These are phyloP conservation scores for Colistium nudipinnis DNA, from an alignment of 2,113 vertebrate species.

Conservation along the genomic window DNA sequence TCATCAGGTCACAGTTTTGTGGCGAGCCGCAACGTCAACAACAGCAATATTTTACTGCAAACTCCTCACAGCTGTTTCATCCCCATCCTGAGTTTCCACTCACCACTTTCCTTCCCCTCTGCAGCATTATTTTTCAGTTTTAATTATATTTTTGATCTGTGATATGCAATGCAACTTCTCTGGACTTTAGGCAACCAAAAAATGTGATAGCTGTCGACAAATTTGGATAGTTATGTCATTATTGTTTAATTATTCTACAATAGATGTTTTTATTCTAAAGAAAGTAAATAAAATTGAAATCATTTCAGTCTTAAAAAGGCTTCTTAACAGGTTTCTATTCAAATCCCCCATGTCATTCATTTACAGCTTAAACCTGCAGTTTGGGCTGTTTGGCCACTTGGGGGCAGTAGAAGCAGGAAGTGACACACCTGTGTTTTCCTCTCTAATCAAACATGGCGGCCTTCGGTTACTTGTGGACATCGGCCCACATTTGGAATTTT, in stretches of 20 bases:
- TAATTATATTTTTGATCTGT: no score
- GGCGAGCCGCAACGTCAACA: neutral
- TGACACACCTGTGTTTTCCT: neutral
- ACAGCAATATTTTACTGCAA: neutral
- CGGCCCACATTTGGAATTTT: no score
- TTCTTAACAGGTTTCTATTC: no score
- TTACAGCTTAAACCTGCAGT: no score
- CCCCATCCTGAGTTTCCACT: neutral
- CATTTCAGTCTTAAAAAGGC: no score
- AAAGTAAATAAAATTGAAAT: no score
- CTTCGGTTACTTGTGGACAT: no score
- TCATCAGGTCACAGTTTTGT: neutral
- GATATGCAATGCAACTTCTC: conserved; percentile 2
- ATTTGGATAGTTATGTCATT: no score
- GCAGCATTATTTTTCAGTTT: conserved; percentile 3
- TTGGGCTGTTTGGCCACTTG: neutral
- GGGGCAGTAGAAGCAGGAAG: neutral
- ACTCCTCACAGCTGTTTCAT: neutral
- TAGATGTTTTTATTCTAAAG: no score
- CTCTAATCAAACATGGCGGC: neutral
- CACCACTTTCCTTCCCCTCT: conserved; percentile 22
- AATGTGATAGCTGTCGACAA: no score
- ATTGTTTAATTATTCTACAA: no score
- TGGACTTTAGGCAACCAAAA: neutral
- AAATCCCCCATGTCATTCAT: no score